Evolutionary conservation across 2,888 invertebrate species (phyloP).

Genomic region (Morpho achilles): DNA sequence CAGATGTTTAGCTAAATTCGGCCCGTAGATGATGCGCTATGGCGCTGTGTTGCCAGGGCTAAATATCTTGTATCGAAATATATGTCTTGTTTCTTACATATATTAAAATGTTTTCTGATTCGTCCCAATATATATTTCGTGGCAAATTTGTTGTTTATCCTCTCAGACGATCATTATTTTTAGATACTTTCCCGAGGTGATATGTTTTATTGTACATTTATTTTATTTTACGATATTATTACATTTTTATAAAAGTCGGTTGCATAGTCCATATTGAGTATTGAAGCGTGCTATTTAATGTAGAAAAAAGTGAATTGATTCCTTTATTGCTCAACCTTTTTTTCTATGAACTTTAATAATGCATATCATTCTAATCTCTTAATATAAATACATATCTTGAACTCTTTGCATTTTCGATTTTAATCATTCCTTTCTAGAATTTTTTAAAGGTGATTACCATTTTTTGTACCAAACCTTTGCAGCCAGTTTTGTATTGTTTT

Average conservation of each 20-base stretch:
- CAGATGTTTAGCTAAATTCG: conserved; percentile 46
- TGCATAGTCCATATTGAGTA: conserved; percentile 21
- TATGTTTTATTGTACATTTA: too few relatives aligned
- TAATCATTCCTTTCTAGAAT: conserved; percentile 40
- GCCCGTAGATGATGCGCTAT: conserved; percentile 58
- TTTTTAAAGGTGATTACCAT: conserved; percentile 41
- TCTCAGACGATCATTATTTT: too few relatives aligned
- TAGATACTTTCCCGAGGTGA: too few relatives aligned
- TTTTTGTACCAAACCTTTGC: conserved; percentile 52
- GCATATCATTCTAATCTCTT: conserved; percentile 28
- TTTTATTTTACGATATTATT: too few relatives aligned
- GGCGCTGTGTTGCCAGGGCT: conserved; percentile 50
- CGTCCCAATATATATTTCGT: too few relatives aligned
- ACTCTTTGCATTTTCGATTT: conserved; percentile 21
- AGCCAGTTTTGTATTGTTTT: conserved; percentile 52
- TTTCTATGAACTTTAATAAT: conserved; percentile 8
- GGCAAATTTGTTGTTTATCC: too few relatives aligned
- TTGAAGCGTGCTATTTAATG: conserved; percentile 12
- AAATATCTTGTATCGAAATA: conserved; percentile 42
- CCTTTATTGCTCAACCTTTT: conserved; percentile 45
- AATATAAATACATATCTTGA: conserved; percentile 13
- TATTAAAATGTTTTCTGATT: too few relatives aligned
- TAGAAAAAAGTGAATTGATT: neutral
- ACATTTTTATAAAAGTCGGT: too few relatives aligned
- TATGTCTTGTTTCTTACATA: too few relatives aligned